These are phyloP conservation scores for Gari tellinella DNA, from an alignment of 2,888 invertebrate genomes.

Conservation along the genomic window DNA sequence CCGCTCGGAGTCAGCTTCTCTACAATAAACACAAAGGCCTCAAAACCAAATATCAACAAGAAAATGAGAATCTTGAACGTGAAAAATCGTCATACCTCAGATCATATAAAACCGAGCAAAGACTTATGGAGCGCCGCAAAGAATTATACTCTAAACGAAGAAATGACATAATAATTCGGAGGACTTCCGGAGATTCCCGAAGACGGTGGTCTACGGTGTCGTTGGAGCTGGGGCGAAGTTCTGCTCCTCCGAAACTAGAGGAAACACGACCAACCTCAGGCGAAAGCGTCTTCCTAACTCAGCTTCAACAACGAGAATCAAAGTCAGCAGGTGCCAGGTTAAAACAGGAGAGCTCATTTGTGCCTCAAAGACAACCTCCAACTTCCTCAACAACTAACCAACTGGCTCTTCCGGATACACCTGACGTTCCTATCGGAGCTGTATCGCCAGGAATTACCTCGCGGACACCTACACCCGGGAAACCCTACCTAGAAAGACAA, in stretches of 20 bases:
- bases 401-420: not conserved
- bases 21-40: constrained; percentile 76
- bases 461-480: constrained; percentile 23
- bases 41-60: constrained; percentile 64
- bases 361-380: not conserved
- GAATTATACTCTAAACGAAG: constrained; percentile 42
- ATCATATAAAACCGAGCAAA: constrained; percentile 63
- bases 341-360: not conserved
- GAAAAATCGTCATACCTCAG: constrained; percentile 65
- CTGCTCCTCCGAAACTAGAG: constrained; percentile 46
- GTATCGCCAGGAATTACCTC: constrained; percentile 16
- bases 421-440: not conserved
- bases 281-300: constrained; percentile 37
- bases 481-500: constrained; percentile 36
- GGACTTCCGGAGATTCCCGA: constrained; percentile 29
- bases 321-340: constrained; percentile 40
- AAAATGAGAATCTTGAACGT: constrained; percentile 62
- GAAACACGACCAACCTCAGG: constrained; percentile 3
- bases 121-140: constrained; percentile 67
- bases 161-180: constrained; percentile 50
- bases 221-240: constrained; percentile 9
- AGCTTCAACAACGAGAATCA: constrained; percentile 20
- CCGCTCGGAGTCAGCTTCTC: constrained; percentile 69
- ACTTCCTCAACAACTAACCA: not conserved
- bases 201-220: constrained; percentile 6